These are phyloP conservation scores for Carpatolechia fugitivella DNA, from an alignment of 2,888 invertebrate species.

Conservation along the genomic window DNA sequence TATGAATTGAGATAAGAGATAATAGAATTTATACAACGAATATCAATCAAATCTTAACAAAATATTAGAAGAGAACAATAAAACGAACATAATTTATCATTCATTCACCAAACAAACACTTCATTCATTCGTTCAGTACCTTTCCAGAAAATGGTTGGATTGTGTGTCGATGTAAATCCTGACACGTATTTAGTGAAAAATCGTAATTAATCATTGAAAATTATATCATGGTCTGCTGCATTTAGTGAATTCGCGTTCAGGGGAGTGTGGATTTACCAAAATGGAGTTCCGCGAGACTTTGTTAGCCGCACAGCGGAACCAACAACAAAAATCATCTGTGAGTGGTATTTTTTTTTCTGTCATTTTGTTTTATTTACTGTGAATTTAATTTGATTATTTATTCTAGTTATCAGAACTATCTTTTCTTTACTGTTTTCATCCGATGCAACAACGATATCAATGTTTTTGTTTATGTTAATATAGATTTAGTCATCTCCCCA, in stretches of 20 bases:
- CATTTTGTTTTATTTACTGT: slow-evolving; percentile 29
- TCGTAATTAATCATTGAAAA: slow-evolving; percentile 60
- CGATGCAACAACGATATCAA: too few relatives aligned
- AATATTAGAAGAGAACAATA: background rate
- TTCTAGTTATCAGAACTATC: too few relatives aligned
- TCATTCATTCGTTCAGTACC: slow-evolving; percentile 52
- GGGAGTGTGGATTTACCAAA: slow-evolving; percentile 27
- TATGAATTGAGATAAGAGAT: too few relatives aligned
- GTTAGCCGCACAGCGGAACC: slow-evolving; percentile 72
- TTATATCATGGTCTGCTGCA: slow-evolving; percentile 35
- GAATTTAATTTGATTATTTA: slow-evolving; percentile 24
- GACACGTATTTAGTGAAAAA: slow-evolving; percentile 72
- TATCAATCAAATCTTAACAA: too few relatives aligned
- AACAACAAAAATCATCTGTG: slow-evolving; percentile 77
- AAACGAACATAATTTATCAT: background rate
- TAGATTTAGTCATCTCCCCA: slow-evolving; percentile 1
- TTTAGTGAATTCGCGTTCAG: slow-evolving; percentile 25
- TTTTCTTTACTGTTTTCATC: background rate
- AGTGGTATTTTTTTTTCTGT: slow-evolving; percentile 35
- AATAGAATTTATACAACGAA: too few relatives aligned
- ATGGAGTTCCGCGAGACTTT: slow-evolving; percentile 75
- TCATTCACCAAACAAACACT: too few relatives aligned
- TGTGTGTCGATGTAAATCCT: slow-evolving; percentile 57
- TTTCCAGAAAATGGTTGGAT: slow-evolving; percentile 76
- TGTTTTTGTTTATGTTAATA: slow-evolving; percentile 10